Evolutionary conservation across 2,888 invertebrate genomes (phyloP), one percentile per base, ranked within the genome.

Genomic region (Chouioia cunea): DNA sequence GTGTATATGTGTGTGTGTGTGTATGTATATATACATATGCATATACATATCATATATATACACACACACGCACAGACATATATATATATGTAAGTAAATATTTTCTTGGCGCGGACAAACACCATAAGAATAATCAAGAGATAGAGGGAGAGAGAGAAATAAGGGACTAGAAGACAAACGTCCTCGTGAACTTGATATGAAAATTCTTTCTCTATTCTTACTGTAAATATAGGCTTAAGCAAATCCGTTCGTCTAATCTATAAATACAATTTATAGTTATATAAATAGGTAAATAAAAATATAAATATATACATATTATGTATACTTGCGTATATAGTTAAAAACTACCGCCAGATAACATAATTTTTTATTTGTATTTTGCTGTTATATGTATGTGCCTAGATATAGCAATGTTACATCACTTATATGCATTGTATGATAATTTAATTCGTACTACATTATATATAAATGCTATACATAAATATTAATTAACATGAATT

Each of bases 381-480:
- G 82, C 81, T 82, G 83, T 84, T 83, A 82, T 79, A 82, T 84
- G 81, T 84, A 82, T 82, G 81, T 83, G 82, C 80, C 80, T 82
- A 82, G 81, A 77, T 80, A 81, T 81, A 81, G 80, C 78, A 76
- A 79, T 79, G 77, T 81, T 81, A 79, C 77, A 79, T 79, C 79
- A 80, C 78, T 76, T 79, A 79, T 77, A 75, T 73, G 76, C 72
- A 75, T 70, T 77, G 76, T 77, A 78, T 74, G 50, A 76, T 78
- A 76, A 75, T 77, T 77, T 77, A 73, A 76, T 78, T 76, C 76
- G 75, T 77, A 76, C 63, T 77, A 78, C 73, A 65, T 44, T 64
- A 73, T 79, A 82, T 79, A 71, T 81, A 81, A 80, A 81, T 78
- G 80, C 79, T 78, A 69, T 81, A 81, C 79, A 81, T 77, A 36